These are phyloP conservation scores for Pseudotriccus pelzelni DNA, from an alignment of 2,797 vertebrate species.

Conservation along the genomic window DNA sequence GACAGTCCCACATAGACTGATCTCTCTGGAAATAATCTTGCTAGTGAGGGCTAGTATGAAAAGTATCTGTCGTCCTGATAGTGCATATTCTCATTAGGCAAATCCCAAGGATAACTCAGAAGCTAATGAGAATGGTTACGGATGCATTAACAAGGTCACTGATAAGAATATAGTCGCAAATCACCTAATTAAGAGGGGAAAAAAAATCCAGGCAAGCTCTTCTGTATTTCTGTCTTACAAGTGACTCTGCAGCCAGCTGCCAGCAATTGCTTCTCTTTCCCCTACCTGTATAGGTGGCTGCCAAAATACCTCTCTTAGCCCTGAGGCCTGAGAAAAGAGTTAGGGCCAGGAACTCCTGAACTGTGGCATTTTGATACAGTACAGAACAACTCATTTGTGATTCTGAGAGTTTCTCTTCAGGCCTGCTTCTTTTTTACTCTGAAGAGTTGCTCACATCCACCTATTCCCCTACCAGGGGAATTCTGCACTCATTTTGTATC, in stretches of 20 bases:
- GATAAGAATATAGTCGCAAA: slow-evolving; percentile 54
- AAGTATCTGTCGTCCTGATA: background rate
- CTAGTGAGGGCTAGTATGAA: background rate
- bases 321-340: background rate
- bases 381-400: rapidly evolving
- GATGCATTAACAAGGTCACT: slow-evolving; percentile 51
- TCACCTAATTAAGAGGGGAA: slow-evolving; percentile 21
- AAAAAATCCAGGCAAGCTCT: background rate
- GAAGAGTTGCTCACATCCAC: background rate
- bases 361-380: background rate
- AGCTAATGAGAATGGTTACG: slow-evolving; percentile 52
- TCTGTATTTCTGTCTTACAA: background rate
- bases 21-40: background rate
- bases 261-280: background rate
- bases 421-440: background rate
- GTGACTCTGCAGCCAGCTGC: background rate
- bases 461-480: rapidly evolving
- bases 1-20: background rate
- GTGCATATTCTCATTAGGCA: slow-evolving; percentile 18
- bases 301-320: background rate
- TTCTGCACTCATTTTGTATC: background rate
- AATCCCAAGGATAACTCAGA: slow-evolving; percentile 44
- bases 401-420: background rate
- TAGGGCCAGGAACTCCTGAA: background rate
- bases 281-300: background rate